phyloP scores from a whole-genome alignment of 2,797 vertebrate genomes.

The Cephalopachus bancanus region DNA sequence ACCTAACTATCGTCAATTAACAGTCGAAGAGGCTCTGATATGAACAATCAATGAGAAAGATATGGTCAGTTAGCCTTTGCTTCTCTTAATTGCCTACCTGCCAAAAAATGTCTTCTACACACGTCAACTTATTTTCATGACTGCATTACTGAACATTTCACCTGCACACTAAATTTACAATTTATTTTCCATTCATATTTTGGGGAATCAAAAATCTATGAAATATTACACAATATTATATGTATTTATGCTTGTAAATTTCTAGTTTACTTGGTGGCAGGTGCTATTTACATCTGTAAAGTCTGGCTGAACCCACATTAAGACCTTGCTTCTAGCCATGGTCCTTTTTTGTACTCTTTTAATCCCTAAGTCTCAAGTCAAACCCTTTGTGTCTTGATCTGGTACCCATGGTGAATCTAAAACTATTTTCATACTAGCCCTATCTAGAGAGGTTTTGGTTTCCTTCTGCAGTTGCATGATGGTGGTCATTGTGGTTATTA shows the following conservation, averaged over 20 bases:
- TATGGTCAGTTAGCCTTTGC: neutral
- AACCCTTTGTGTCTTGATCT: neutral
- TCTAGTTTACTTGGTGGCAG: neutral
- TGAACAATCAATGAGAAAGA: constrained; percentile 32
- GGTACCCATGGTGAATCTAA: neutral
- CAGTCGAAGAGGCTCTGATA: neutral
- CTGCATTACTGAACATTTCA: neutral
- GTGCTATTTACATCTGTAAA: neutral
- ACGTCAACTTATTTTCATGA: neutral
- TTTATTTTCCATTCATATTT: neutral
- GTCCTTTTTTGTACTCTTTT: neutral
- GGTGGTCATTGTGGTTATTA: neutral
- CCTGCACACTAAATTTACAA: neutral
- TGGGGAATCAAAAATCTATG: neutral
- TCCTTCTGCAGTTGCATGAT: too few species aligned
- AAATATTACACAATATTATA: neutral
- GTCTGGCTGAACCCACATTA: neutral
- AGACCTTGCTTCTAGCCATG: neutral
- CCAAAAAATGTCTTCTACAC: neutral
- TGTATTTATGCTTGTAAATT: neutral
- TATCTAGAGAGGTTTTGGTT: neutral
- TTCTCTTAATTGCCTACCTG: constrained; percentile 7
- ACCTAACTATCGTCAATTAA: neutral
- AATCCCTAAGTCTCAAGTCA: neutral
- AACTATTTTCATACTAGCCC: neutral